Evolutionary conservation across 2,797 vertebrate species (phyloP), one percentile per base, ranked within the genome.

Genomic region (Ctenopoma kingsleyae): DNA sequence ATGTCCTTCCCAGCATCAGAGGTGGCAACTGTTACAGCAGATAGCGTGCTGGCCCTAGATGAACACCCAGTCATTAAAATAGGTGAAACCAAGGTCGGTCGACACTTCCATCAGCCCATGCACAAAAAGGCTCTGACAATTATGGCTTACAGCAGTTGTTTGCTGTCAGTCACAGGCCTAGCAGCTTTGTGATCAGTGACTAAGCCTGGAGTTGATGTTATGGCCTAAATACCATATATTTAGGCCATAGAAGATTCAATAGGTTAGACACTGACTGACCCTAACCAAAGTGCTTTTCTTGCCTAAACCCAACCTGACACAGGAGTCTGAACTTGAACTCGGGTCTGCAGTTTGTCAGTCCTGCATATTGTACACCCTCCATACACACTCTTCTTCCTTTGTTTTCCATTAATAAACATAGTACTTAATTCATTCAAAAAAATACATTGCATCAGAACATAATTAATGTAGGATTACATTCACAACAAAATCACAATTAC

Each of bases 51-150:
- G 50, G 27, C 71, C 65, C 27, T 7, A 4, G 53, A 75, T 53
- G 65, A 78, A 54, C 71, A 32, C 65, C 25, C 15, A 8, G 64
- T 65, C 64, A 77, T 88, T 84, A 81, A 74, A 69, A 43, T 1
- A 74, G 85, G 78, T 84, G 81, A 90, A 82, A 71, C 56, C 62
- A 62, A 88, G 83, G 81, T 88, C 74, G 77, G 48, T 25, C 56
- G 61, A 43, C 81, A 66, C 78, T 70, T 85, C 62, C 62, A 58
- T 75, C 83, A 38, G 25, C 52, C 72, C 16, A n/a, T 61, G 70
- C 65, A 57, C 76, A 69, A 67, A 86, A 55, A 74, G 59, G 49
- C 71, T 38, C 60, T 1, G 20, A 63, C 76, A 82, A 76, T 89
- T 67, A 85, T 11, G 58, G 76, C 76, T 55, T 55, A 57, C 75